A percentile compares a stretch with the other conserved stretches of the same genome.
Conservation (phyloP, 2,888 invertebrate species). For the Oscheius sp. region DNA sequence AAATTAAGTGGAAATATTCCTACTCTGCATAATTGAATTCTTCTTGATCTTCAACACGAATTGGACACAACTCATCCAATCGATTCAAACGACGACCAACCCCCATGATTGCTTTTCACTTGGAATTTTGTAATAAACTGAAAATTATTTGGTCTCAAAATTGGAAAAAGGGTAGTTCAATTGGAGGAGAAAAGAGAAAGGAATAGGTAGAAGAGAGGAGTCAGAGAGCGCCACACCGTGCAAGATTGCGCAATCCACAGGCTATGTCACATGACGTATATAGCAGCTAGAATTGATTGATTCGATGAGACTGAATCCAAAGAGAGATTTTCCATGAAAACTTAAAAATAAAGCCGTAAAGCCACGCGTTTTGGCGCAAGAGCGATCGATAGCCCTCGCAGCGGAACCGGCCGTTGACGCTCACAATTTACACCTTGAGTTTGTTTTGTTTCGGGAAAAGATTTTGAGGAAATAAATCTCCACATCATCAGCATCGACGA, state of each 20-base stretch:
- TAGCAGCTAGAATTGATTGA: neutral
- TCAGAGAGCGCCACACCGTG: neutral
- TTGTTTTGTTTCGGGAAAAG: slow-evolving; percentile 13
- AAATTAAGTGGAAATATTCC: slow-evolving; percentile 30
- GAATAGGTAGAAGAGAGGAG: neutral
- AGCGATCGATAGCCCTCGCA: slow-evolving; percentile 18
- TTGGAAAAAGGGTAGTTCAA: neutral
- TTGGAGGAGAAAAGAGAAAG: neutral
- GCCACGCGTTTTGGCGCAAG: no score
- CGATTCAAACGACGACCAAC: slow-evolving; percentile 42
- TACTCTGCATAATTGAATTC: slow-evolving; percentile 61
- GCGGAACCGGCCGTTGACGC: slow-evolving; percentile 21
- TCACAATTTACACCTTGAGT: slow-evolving; percentile 16
- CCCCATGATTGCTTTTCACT: slow-evolving; percentile 37
- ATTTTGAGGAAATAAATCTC: no score
- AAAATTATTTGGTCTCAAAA: no score
- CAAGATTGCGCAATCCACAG: slow-evolving; percentile 16
- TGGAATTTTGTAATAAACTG: no score
- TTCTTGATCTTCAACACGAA: slow-evolving; percentile 56
- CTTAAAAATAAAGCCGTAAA: neutral
- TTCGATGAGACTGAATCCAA: neutral
- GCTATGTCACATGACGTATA: slow-evolving; percentile 1
- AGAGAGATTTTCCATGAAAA: neutral
- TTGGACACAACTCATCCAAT: slow-evolving; percentile 37
- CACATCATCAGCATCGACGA: no score